Evolutionary conservation across 2,888 invertebrate species (phyloP).

Genomic region (Luperina nickerlii): DNA sequence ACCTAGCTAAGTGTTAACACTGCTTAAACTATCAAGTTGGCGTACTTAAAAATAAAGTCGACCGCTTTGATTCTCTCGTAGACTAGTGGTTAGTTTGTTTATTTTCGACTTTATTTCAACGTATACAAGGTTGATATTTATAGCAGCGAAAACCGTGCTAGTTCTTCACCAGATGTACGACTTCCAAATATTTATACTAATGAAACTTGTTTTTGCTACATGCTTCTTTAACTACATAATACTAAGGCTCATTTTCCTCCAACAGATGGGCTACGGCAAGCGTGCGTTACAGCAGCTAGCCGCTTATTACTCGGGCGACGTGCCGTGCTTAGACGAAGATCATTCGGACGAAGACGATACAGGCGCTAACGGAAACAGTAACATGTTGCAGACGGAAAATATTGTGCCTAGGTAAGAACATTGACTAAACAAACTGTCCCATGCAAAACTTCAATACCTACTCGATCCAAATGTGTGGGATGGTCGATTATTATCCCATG

Average conservation of each 20-base stretch:
- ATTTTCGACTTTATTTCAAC: not conserved
- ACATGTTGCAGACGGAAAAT: conserved; percentile 82
- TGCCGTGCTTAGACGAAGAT: conserved; percentile 92
- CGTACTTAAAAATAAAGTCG: not conserved
- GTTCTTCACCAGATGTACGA: not conserved
- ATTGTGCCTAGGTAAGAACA: conserved; percentile 91
- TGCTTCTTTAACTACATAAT: not conserved
- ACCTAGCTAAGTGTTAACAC: not conserved
- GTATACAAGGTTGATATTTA: not conserved
- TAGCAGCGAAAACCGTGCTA: not conserved
- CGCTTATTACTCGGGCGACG: conserved; percentile 96
- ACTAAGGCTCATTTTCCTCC: not conserved
- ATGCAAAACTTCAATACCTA: not conserved
- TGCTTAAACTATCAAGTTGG: not conserved
- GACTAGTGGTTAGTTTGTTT: not conserved
- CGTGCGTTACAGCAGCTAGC: conserved; percentile 95
- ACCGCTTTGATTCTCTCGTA: not conserved
- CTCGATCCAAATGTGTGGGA: not conserved
- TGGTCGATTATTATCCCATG: not conserved
- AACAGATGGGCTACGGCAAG: conserved; percentile 98
- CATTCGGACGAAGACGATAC: conserved; percentile 87
- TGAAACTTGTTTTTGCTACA: not conserved
- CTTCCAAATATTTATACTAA: not conserved
- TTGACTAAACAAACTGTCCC: not conserved
- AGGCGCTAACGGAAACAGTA: conserved; percentile 66